phyloP scores from a whole-genome alignment of 2,888 invertebrate species.

The Trilocha varians region DNA sequence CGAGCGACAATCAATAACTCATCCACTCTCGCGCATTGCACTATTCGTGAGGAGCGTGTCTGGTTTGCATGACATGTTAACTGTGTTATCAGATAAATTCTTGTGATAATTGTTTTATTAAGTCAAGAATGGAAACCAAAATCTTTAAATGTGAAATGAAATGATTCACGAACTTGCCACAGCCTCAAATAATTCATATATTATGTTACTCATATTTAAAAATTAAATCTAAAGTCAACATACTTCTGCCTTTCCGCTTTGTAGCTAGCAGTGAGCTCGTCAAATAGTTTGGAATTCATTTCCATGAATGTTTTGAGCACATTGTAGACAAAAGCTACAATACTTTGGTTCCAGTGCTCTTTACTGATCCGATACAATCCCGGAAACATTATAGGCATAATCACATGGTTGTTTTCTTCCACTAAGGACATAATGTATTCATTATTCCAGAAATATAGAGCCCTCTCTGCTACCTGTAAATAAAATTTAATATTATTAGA shows the following conservation, averaged over 20 bases:
- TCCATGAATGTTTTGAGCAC: conserved; percentile 99
- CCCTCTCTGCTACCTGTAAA: conserved; percentile 95
- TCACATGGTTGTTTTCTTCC: conserved; percentile 98
- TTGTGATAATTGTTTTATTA: no score
- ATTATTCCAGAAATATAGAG: conserved; percentile 99
- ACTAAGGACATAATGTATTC: conserved; percentile 99
- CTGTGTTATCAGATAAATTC: no score
- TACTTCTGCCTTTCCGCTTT: conserved; percentile 99
- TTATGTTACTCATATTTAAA: not conserved
- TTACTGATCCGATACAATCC: conserved; percentile 98
- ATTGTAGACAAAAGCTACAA: conserved; percentile 99
- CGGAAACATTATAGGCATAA: conserved; percentile 99
- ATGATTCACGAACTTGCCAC: no score
- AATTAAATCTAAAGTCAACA: conserved; percentile 45
- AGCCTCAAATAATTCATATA: no score
- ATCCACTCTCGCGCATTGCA: no score
- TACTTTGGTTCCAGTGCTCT: conserved; percentile 99
- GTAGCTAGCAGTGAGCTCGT: conserved; percentile 98
- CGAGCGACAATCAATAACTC: no score
- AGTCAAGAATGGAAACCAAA: no score
- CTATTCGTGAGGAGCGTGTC: no score
- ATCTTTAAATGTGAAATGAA: no score
- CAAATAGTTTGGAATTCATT: conserved; percentile 99
- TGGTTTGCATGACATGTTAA: no score
- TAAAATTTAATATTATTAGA: not conserved